Percentiles rank a stretch among this genome's conserved stretches.
phyloP scores from a whole-genome alignment of 2,113 vertebrate genomes.

The Lagopus leucura region DNA sequence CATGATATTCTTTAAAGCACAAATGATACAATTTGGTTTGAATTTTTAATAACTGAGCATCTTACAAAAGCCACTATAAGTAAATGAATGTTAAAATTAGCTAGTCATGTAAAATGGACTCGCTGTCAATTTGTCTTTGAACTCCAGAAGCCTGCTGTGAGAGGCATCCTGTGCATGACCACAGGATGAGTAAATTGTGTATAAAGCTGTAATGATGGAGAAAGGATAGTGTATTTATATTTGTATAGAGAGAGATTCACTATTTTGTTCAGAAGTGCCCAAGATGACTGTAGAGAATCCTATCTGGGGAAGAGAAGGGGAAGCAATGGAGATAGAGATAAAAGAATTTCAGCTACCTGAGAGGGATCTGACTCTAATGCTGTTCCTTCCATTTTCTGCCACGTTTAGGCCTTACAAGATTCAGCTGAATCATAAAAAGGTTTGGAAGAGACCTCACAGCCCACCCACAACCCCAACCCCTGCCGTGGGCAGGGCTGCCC shows the following conservation, averaged over 20 bases:
- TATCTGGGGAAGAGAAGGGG: background rate
- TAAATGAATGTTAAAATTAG: constrained; percentile 13
- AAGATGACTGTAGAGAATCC: background rate
- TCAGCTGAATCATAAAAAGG: background rate
- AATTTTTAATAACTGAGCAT: constrained; percentile 33
- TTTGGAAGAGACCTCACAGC: background rate
- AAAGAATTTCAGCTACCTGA: background rate
- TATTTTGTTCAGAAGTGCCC: background rate
- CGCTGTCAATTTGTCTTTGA: background rate
- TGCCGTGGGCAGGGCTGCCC: background rate
- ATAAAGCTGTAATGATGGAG: background rate
- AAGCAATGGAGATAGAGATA: background rate
- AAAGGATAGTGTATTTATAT: background rate
- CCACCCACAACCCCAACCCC: background rate
- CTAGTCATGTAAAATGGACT: background rate
- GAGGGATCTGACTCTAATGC: background rate
- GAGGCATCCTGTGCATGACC: background rate
- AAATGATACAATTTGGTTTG: background rate
- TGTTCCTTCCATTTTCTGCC: background rate
- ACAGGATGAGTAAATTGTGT: background rate
- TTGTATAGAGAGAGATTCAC: background rate
- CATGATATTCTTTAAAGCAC: background rate
- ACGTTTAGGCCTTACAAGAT: too few species aligned
- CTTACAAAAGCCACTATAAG: background rate
- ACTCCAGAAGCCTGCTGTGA: background rate